These are phyloP conservation scores for Sebastes ruberrimus DNA, from an alignment of 2,797 vertebrate species.

Conservation along the genomic window DNA sequence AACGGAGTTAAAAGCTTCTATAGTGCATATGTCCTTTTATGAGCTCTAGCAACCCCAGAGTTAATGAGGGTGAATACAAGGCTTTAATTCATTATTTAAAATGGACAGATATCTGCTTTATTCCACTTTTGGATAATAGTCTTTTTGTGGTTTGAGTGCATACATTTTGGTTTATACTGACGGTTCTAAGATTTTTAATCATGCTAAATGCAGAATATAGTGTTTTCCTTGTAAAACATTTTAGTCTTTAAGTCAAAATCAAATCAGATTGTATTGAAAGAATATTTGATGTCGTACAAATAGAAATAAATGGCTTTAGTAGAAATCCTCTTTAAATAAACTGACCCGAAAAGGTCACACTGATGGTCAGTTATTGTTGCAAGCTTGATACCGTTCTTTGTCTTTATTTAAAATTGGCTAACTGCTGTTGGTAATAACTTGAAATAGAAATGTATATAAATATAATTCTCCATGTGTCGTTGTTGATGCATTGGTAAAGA, in stretches of 20 bases:
- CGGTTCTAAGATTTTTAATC: background rate
- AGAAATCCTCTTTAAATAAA: background rate
- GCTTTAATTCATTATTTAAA: conserved; percentile 62
- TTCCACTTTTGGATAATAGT: background rate
- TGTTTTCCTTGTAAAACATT: background rate
- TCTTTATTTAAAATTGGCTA: background rate
- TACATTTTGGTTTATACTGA: background rate
- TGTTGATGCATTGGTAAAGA: conserved; percentile 64
- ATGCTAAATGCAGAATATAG: background rate
- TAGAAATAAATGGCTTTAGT: background rate
- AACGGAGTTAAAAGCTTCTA: conserved; percentile 56
- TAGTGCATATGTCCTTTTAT: conserved; percentile 64
- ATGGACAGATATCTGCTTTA: conserved; percentile 20
- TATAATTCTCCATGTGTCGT: conserved; percentile 31
- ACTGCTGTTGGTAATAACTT: background rate
- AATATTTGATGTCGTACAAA: background rate
- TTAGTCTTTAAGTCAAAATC: background rate
- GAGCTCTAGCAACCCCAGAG: conserved; percentile 48
- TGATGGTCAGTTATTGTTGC: background rate
- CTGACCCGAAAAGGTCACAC: background rate
- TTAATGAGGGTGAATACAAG: conserved; percentile 74
- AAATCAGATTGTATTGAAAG: background rate
- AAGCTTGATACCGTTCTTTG: background rate
- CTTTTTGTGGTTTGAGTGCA: background rate
- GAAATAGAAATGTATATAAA: conserved; percentile 20